These are phyloP conservation scores for Sebastes jordani DNA, from an alignment of 2,797 vertebrate genomes.

Conservation along the genomic window DNA sequence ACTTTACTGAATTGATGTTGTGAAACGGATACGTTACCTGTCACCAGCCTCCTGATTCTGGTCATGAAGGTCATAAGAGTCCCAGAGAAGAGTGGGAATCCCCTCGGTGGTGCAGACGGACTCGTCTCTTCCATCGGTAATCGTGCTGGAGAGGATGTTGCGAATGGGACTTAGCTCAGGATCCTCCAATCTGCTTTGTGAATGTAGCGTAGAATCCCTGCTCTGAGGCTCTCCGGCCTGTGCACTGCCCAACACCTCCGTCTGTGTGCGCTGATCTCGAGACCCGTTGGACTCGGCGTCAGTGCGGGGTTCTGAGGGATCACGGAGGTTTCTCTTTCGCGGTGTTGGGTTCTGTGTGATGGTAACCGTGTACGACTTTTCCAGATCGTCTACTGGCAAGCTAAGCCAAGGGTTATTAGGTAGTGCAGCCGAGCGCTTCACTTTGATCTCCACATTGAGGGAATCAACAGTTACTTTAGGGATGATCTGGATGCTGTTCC, in stretches of 20 bases:
- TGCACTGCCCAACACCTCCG: not conserved
- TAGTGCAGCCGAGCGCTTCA: conserved; percentile 61
- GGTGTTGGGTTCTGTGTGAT: conserved; percentile 59
- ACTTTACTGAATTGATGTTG: not conserved
- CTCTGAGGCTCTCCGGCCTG: not conserved
- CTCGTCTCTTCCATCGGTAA: conserved; percentile 55
- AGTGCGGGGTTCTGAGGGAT: not conserved
- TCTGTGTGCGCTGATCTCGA: conserved; percentile 46
- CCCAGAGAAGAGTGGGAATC: conserved; percentile 67
- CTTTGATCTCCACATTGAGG: conserved; percentile 78
- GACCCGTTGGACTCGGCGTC: not conserved
- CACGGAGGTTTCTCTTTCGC: not conserved
- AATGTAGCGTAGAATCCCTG: conserved; percentile 1
- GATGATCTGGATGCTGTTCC: conserved; percentile 65
- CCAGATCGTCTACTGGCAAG: conserved; percentile 78
- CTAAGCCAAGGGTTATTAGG: conserved; percentile 83
- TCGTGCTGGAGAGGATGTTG: conserved; percentile 79
- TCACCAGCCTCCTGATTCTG: conserved; percentile 54
- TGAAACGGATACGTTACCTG: conserved; percentile 49
- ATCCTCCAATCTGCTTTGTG: conserved; percentile 49
- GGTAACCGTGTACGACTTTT: conserved; percentile 77
- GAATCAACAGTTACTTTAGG: conserved; percentile 62
- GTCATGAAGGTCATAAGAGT: conserved; percentile 80
- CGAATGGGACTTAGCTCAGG: conserved; percentile 54
- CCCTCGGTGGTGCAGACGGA: conserved; percentile 49